Evolutionary conservation across 1,140 invertebrate species (phyloP).

Genomic region (Olivierus martensii): DNA sequence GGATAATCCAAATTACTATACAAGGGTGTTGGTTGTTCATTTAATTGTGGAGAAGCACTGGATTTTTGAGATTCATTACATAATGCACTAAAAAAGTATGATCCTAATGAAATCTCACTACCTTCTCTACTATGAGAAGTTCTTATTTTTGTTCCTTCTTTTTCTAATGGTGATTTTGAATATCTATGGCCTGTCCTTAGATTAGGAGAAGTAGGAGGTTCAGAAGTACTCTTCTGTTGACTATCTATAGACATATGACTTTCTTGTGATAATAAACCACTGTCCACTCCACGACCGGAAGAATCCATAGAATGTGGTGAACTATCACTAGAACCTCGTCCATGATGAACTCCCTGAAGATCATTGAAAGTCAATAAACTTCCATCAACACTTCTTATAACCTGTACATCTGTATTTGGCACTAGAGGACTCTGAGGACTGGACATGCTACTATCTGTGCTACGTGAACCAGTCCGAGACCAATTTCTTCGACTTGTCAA

Average conservation of each 20-base stretch:
- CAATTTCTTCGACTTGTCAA: constrained; percentile 8
- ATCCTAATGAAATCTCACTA: constrained; percentile 3
- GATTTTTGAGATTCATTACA: constrained; percentile 7
- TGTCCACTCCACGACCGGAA: constrained; percentile 8
- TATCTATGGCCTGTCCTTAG: background rate
- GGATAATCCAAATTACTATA: constrained; percentile 54
- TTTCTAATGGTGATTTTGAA: constrained; percentile 9
- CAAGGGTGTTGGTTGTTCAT: constrained; percentile 37
- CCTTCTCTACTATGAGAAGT: constrained; percentile 7
- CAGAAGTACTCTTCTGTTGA: constrained; percentile 10
- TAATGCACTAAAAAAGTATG: constrained; percentile 3
- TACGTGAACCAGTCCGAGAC: constrained; percentile 8
- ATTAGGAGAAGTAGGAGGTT: constrained; percentile 9
- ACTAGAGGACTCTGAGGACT: constrained; percentile 15
- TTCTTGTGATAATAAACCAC: background rate
- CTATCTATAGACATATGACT: constrained; percentile 17
- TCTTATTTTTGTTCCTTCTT: constrained; percentile 4
- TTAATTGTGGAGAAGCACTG: constrained; percentile 8
- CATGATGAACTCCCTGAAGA: background rate
- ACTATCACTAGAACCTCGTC: constrained; percentile 10
- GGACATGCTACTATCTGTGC: constrained; percentile 12
- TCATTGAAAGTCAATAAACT: constrained; percentile 15
- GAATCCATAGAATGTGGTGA: constrained; percentile 13
- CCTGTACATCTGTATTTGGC: constrained; percentile 13
- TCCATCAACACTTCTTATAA: constrained; percentile 11